Base-by-base conservation (phyloP, 1,140 invertebrate genomes). In the Helicoverpa zea region DNA sequence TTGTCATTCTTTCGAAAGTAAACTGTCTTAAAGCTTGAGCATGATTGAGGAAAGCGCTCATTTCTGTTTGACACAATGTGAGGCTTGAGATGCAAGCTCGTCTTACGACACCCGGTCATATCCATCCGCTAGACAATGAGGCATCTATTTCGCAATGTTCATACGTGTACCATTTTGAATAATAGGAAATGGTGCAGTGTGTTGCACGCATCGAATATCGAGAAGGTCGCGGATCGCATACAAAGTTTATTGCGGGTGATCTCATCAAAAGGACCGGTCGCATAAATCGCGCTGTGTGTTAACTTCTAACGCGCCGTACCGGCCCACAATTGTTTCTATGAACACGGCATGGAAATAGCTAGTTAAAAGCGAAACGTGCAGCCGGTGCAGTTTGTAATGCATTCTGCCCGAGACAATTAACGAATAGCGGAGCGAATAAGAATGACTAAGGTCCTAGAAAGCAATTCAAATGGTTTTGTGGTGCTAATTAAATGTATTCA, bases 241-340 rank as follows among this genome's bases (percentile, higher is more conserved):
- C 92, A 92, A 92, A 93, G 89, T 92, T 84, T 88, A 90, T 87
- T 61, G 82, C 59, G 89, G 89, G 82, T 93, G 92, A 94, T 93
- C 89, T 94, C 93, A 94, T 94, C 93, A 94, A 94, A 94, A 84
- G 88, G 86, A 90, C 93, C 92, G 93, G 91, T 88, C 87, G 87
- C 89, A 90, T 91, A 90, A 92, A 92, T 89, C 87, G 86, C 83
- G 84, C 86, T 89, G 87, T 89, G 88, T 90, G 88, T 86, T 77
- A 88, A 90, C 88, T 90, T 88, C 89, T 92, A 89, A 90, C 88
- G 83, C 81, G 86, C 84, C 89, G 86, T 87, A 72, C 81, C 79
- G 63, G 83, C 80, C 81, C 84, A 81, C 91, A 84, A 92, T 92
- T 92, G 89, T 91, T 91, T 91, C 89, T 91, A 83, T 91, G 88